Conservation (phyloP, 2,113 vertebrate species). For the Lates calcarifer region DNA sequence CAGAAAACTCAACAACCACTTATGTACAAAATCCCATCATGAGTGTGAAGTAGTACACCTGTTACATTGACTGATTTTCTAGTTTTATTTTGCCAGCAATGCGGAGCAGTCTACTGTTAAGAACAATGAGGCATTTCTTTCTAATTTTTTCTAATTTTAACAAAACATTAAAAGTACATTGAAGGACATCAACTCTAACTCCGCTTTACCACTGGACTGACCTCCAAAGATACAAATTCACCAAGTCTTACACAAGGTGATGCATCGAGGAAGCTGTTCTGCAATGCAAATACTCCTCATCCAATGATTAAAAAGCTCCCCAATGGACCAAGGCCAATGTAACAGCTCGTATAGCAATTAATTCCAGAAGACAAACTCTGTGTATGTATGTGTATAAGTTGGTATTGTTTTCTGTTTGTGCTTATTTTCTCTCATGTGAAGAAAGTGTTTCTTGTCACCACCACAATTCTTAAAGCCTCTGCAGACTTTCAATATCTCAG, state of each 20-base stretch:
- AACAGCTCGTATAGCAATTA: conserved; percentile 11
- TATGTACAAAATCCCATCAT: conserved; percentile 14
- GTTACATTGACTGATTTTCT: not conserved
- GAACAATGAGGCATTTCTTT: not conserved
- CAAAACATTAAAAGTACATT: not conserved
- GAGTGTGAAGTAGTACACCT: conserved; percentile 5
- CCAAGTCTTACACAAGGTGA: not conserved
- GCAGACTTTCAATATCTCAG: conserved; percentile 32
- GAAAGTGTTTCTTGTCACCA: not conserved
- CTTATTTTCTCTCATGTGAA: conserved; percentile 1
- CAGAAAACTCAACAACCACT: not conserved
- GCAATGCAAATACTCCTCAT: conserved; percentile 14
- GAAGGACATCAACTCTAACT: not conserved
- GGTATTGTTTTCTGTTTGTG: not conserved
- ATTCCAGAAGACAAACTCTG: conserved; percentile 13
- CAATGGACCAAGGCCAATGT: not conserved
- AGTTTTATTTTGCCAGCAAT: not conserved
- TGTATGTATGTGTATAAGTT: conserved; percentile 24
- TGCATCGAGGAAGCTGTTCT: conserved; percentile 11
- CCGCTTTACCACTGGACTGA: not conserved
- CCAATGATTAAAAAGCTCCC: conserved; percentile 3
- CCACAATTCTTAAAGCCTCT: conserved; percentile 24
- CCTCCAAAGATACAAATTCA: conserved; percentile 10
- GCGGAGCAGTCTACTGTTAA: not conserved
- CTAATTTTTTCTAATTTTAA: no score